Conservation (phyloP, 2,888 invertebrate genomes). For the Gortyna flavago region DNA sequence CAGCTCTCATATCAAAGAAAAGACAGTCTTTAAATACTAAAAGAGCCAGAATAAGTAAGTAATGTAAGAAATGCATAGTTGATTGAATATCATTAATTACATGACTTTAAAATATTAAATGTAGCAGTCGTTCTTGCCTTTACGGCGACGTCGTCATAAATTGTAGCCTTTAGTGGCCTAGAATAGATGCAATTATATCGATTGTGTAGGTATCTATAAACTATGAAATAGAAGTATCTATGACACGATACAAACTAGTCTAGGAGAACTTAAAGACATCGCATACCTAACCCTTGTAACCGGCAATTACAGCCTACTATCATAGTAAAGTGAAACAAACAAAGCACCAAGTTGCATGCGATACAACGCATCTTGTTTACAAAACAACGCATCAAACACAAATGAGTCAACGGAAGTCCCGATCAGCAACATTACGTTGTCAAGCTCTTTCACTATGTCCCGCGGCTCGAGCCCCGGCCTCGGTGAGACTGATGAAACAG, state of each 20-base stretch:
- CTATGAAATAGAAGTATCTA: background rate
- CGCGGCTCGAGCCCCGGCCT: background rate
- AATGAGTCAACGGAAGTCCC: constrained; percentile 50
- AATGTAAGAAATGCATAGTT: too few species aligned
- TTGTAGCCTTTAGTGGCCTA: background rate
- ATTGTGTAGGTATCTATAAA: background rate
- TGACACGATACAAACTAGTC: background rate
- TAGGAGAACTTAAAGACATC: too few species aligned
- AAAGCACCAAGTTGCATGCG: background rate
- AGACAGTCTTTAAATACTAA: too few species aligned
- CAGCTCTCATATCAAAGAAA: background rate
- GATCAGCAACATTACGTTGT: constrained; percentile 40
- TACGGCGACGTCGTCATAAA: too few species aligned
- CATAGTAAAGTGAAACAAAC: constrained; percentile 1
- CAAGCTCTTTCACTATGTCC: background rate
- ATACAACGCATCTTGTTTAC: constrained; percentile 33
- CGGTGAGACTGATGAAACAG: constrained; percentile 5
- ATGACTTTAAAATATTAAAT: too few species aligned
- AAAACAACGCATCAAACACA: constrained; percentile 37
- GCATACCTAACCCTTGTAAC: background rate
- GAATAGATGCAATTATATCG: background rate
- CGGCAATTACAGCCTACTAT: background rate
- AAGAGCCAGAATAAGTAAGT: background rate
- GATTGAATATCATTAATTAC: too few species aligned
- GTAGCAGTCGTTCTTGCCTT: too few species aligned